phyloP scores from a whole-genome alignment of 2,113 vertebrate species.

The Pristiophorus japonicus region DNA sequence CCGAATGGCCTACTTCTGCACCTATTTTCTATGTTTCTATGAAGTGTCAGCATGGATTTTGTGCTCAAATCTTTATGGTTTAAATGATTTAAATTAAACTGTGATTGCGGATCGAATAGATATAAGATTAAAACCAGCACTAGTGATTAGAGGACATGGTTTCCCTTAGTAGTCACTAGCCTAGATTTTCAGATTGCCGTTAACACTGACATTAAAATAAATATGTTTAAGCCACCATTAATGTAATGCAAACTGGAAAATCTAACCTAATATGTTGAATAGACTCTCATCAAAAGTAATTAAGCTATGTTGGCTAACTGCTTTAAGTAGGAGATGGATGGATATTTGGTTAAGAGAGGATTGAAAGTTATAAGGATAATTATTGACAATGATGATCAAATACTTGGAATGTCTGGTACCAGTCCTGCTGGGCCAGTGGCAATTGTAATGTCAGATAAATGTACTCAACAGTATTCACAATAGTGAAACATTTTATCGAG shows the following conservation, averaged over 20 bases:
- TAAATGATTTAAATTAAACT: background rate
- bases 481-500: background rate
- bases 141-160: background rate
- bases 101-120: background rate
- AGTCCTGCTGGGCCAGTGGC: background rate
- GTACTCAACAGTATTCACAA: background rate
- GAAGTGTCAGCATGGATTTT: background rate
- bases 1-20: no score
- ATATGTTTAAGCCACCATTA: background rate
- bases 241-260: background rate
- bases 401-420: background rate
- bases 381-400: slow-evolving; percentile 8
- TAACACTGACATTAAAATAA: background rate
- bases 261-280: background rate
- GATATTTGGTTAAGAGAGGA: background rate
- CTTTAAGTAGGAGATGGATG: background rate
- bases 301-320: background rate
- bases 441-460: background rate
- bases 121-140: background rate
- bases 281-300: background rate
- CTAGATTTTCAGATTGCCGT: background rate
- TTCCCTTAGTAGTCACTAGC: background rate
- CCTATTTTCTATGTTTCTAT: no score
- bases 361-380: background rate
- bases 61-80: background rate